Evolutionary conservation across 2,888 invertebrate species (phyloP).

Genomic region (Eugnorisma glareosa): DNA sequence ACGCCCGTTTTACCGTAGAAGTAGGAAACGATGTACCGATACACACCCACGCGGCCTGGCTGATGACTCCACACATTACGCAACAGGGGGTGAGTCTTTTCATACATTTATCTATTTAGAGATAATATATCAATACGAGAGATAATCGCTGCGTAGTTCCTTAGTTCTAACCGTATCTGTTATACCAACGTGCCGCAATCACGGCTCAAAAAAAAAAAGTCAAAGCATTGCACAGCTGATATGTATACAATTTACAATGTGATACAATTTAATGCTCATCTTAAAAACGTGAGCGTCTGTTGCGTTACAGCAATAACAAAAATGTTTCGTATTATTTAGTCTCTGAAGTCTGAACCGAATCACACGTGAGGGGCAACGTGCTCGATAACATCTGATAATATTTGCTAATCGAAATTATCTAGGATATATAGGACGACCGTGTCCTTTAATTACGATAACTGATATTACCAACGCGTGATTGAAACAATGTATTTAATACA

Average conservation of each 20-base stretch:
- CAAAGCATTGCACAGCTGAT: conserved; percentile 20
- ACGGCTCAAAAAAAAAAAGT: conserved; percentile 1
- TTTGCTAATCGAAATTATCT: conserved; percentile 38
- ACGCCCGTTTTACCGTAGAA: background rate
- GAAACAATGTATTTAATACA: conserved; percentile 16
- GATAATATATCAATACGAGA: conserved; percentile 13
- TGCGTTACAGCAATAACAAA: conserved; percentile 10
- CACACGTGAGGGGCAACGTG: conserved; percentile 53
- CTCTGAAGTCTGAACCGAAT: conserved; percentile 31
- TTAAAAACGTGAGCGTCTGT: conserved; percentile 24
- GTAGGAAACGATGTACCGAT: conserved; percentile 7
- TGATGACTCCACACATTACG: conserved; percentile 16
- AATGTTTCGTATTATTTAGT: conserved; percentile 16
- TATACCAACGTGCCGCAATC: background rate
- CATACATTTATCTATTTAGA: background rate
- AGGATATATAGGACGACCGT: conserved; percentile 27
- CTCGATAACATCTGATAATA: conserved; percentile 50
- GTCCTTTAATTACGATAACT: conserved; percentile 45
- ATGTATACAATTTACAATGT: too few species aligned
- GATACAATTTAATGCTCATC: conserved; percentile 31
- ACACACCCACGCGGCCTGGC: background rate
- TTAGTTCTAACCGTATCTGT: background rate
- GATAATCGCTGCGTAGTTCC: conserved; percentile 14
- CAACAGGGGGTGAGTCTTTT: conserved; percentile 14
- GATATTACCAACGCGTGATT: conserved; percentile 35